These are phyloP conservation scores for Poecile montanus DNA, from an alignment of 2,797 vertebrate genomes.

Conservation along the genomic window DNA sequence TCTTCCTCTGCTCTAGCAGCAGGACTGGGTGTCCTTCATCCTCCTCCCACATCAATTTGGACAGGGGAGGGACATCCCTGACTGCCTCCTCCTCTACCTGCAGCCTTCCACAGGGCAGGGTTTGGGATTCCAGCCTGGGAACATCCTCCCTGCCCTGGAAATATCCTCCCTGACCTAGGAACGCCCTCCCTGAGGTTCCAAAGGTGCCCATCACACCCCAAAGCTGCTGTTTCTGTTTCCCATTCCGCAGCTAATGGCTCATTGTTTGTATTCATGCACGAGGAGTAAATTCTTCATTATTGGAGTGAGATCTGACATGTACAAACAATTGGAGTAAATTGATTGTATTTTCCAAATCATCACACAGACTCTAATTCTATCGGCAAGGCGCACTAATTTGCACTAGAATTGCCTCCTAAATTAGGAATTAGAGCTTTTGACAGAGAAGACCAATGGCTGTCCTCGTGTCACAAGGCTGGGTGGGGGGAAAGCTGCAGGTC, in stretches of 20 bases:
- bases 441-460: constrained; percentile 28
- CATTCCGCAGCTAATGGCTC: constrained; percentile 29
- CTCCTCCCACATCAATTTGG: not conserved
- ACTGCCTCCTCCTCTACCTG: not conserved
- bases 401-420: constrained; percentile 72
- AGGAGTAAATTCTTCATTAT: constrained; percentile 67
- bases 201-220: not conserved
- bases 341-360: constrained; percentile 80
- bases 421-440: constrained; percentile 65
- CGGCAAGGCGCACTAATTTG: constrained; percentile 71
- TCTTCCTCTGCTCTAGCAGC: not conserved
- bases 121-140: not conserved
- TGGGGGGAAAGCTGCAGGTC: not conserved
- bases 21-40: not conserved
- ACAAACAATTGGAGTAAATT: constrained; percentile 74
- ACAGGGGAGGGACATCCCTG: not conserved
- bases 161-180: not conserved
- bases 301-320: constrained; percentile 65
- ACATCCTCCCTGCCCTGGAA: not conserved
- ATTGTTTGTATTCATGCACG: constrained; percentile 32
- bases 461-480: not conserved
- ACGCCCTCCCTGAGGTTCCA: not conserved
- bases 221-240: not conserved
- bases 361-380: constrained; percentile 76
- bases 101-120: not conserved